Conservation (phyloP, 2,113 vertebrate species). For the Megaceryle maxima region DNA sequence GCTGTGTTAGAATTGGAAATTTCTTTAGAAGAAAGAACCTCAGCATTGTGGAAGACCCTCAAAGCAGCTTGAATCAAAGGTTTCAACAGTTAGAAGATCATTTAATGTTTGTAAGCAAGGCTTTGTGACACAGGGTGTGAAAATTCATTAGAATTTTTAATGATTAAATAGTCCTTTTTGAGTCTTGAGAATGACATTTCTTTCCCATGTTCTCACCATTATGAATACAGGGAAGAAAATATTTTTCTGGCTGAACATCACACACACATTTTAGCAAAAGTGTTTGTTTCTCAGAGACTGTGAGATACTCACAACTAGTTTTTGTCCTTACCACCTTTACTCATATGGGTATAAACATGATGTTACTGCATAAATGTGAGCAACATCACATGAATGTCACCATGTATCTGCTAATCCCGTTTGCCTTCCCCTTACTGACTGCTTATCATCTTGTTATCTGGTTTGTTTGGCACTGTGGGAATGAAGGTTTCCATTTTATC, state of each 20-base stretch:
- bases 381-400: neutral
- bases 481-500: neutral
- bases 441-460: neutral
- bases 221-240: neutral
- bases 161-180: neutral
- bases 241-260: neutral
- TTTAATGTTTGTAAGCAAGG: constrained; percentile 2
- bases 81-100: neutral
- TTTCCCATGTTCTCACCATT: neutral
- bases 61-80: neutral
- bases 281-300: neutral
- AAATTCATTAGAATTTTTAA: constrained; percentile 18
- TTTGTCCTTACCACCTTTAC: neutral
- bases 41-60: neutral
- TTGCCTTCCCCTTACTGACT: neutral
- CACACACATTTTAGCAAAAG: neutral
- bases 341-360: neutral
- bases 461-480: neutral
- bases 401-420: neutral
- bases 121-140: neutral
- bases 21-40: neutral
- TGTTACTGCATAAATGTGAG: neutral
- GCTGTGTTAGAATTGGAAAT: neutral
- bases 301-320: neutral
- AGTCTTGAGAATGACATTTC: neutral